Conservation (phyloP, 2,113 vertebrate species). For the Scophthalmus maximus region DNA sequence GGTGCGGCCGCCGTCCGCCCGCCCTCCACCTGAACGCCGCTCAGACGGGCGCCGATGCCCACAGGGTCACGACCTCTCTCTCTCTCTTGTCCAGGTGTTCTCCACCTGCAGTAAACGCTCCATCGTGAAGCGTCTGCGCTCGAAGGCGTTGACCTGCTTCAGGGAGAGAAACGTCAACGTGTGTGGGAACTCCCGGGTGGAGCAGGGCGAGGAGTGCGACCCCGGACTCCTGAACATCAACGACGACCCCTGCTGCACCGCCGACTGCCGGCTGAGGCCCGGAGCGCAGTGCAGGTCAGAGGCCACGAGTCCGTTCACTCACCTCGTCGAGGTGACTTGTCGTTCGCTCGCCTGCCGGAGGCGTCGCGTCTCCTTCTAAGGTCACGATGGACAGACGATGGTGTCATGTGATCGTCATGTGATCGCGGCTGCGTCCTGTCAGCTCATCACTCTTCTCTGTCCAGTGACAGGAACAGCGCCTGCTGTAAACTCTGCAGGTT, state of each 20-base stretch:
- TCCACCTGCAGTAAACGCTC: constrained; percentile 95
- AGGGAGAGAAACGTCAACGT: constrained; percentile 91
- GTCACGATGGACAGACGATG: too few species aligned
- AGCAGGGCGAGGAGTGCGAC: constrained; percentile 93
- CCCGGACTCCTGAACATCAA: constrained; percentile 90
- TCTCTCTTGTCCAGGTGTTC: constrained; percentile 85
- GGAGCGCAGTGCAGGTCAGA: constrained; percentile 89
- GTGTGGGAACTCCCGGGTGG: constrained; percentile 96
- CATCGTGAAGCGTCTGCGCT: constrained; percentile 89
- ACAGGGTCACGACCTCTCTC: too few species aligned
- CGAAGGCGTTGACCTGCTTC: constrained; percentile 92
- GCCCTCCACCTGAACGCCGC: too few species aligned
- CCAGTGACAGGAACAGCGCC: constrained; percentile 80
- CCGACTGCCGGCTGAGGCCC: constrained; percentile 83
- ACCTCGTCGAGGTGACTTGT: too few species aligned
- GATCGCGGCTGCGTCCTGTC: neutral
- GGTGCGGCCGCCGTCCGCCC: constrained; percentile 84
- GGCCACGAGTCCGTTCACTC: too few species aligned
- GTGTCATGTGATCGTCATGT: too few species aligned
- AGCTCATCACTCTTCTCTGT: constrained; percentile 5
- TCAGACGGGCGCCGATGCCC: too few species aligned
- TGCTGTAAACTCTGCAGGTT: constrained; percentile 86
- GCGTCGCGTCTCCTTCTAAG: too few species aligned
- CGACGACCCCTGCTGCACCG: constrained; percentile 89
- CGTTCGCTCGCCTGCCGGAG: too few species aligned